Percentiles rank a stretch among this genome's conserved stretches.
These are phyloP conservation scores for Neoarius graeffei DNA, from an alignment of 2,113 vertebrate genomes.

Conservation along the genomic window DNA sequence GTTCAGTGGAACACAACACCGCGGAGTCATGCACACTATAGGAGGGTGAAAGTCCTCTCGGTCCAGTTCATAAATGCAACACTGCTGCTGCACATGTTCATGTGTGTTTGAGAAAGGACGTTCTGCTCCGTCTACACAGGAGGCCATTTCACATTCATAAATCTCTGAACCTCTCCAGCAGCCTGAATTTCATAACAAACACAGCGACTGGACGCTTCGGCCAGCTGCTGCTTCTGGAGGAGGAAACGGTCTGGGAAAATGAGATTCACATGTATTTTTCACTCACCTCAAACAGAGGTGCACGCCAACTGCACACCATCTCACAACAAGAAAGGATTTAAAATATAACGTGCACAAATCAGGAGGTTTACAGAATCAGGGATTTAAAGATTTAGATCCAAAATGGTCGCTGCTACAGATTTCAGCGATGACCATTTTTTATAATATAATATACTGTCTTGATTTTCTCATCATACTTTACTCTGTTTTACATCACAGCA, in stretches of 20 bases:
- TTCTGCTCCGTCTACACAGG: conserved; percentile 23
- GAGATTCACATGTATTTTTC: not conserved
- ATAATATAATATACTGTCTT: not conserved
- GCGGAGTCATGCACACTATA: not conserved
- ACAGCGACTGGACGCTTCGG: not conserved
- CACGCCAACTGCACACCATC: not conserved
- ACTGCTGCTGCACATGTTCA: conserved; percentile 20
- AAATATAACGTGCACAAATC: not conserved
- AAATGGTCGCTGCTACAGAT: not conserved
- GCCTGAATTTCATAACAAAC: conserved; percentile 14
- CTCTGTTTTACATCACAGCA: not conserved
- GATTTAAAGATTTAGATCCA: not conserved
- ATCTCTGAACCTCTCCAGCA: conserved; percentile 11
- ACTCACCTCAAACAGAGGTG: too few relatives aligned
- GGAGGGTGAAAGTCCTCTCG: conserved; percentile 11
- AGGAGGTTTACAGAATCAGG: not conserved
- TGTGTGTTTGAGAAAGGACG: conserved; percentile 11
- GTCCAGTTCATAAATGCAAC: conserved; percentile 8
- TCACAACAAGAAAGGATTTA: not conserved
- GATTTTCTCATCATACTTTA: not conserved
- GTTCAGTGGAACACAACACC: not conserved
- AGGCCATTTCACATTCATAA: conserved; percentile 13
- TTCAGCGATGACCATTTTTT: not conserved
- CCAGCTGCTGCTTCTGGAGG: conserved; percentile 4
- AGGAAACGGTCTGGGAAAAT: not conserved